phyloP scores from a whole-genome alignment of 2,888 invertebrate species.

The Sceliomorpha sp. region DNA sequence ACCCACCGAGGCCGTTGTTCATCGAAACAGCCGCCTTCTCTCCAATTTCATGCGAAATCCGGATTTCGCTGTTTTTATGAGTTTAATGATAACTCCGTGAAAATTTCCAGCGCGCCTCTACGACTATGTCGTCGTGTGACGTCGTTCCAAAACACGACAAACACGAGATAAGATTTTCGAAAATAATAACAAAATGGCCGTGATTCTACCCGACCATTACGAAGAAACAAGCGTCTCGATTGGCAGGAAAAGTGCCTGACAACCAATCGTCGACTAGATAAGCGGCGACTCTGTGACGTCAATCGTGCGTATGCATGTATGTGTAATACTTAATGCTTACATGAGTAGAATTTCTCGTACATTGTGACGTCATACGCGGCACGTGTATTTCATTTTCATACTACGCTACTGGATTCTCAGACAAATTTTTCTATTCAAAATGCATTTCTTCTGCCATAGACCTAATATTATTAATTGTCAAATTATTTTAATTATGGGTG shows the following conservation, averaged over 20 bases:
- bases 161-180: constrained; percentile 73
- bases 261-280: constrained; percentile 32
- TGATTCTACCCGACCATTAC: constrained; percentile 68
- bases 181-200: constrained; percentile 79
- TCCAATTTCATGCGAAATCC: constrained; percentile 67
- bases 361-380: too few relatives aligned
- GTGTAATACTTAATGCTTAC: too few relatives aligned
- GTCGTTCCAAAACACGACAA: constrained; percentile 67
- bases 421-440: too few relatives aligned
- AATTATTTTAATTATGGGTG: too few relatives aligned
- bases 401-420: too few relatives aligned
- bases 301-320: constrained; percentile 26
- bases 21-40: constrained; percentile 59
- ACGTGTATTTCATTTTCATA: too few relatives aligned
- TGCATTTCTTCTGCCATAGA: too few relatives aligned
- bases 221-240: constrained; percentile 56
- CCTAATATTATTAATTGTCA: too few relatives aligned
- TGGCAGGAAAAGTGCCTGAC: constrained; percentile 10
- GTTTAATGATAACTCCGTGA: constrained; percentile 18
- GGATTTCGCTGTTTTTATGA: constrained; percentile 28
- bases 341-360: too few relatives aligned
- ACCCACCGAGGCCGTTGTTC: constrained; percentile 73
- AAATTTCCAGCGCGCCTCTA: constrained; percentile 40
- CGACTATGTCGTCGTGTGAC: constrained; percentile 46
- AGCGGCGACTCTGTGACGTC: constrained; percentile 53